Conservation (phyloP, 2,797 vertebrate genomes). For the Malacoctenus gilli region DNA sequence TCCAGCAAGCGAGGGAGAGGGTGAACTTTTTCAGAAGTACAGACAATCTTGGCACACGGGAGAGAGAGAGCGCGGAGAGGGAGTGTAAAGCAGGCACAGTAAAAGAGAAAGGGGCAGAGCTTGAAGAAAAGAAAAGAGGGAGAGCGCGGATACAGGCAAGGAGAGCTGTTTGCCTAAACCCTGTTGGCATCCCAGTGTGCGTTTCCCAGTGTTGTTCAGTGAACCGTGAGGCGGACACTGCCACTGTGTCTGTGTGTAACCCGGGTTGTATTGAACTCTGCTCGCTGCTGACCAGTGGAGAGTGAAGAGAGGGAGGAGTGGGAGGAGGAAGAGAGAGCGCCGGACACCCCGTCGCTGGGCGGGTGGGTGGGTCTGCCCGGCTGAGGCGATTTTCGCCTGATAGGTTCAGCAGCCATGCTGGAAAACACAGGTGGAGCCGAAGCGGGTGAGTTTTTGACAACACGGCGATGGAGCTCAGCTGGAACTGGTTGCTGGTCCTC, state of each 20-base stretch:
- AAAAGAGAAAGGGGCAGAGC: slow-evolving; percentile 55
- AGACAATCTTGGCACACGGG: slow-evolving; percentile 86
- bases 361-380: slow-evolving; percentile 54
- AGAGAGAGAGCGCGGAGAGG: slow-evolving; percentile 32
- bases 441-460: slow-evolving; percentile 74
- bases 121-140: slow-evolving; percentile 67
- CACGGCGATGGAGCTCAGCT: slow-evolving; percentile 33
- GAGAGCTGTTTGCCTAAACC: slow-evolving; percentile 73
- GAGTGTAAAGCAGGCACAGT: slow-evolving; percentile 58
- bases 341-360: slow-evolving; percentile 44
- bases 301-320: slow-evolving; percentile 62
- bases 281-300: slow-evolving; percentile 70
- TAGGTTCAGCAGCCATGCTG: slow-evolving; percentile 74
- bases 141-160: slow-evolving; percentile 44
- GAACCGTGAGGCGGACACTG: slow-evolving; percentile 70
- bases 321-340: slow-evolving; percentile 34
- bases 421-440: slow-evolving; percentile 74
- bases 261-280: slow-evolving; percentile 63
- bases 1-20: slow-evolving; percentile 83
- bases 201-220: slow-evolving; percentile 75
- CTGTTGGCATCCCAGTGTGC: slow-evolving; percentile 71
- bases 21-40: slow-evolving; percentile 97
- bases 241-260: slow-evolving; percentile 67
- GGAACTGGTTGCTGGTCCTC: slow-evolving; percentile 6
- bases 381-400: slow-evolving; percentile 44